Conservation (phyloP, 2,888 invertebrate species). For the Ophraella communa region DNA sequence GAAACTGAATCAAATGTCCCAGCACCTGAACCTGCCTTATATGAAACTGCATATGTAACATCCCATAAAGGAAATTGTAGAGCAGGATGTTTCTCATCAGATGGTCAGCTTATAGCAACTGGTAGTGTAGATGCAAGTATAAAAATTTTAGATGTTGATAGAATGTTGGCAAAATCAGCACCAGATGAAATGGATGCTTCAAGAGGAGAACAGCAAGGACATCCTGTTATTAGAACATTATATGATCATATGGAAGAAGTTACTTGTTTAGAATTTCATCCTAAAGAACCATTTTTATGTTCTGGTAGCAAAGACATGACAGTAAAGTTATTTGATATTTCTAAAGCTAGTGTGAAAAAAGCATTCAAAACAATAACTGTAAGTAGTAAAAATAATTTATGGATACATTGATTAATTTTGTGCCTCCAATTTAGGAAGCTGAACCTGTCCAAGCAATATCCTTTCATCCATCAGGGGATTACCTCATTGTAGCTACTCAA, state of each 20-base stretch:
- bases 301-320: conserved; percentile 95
- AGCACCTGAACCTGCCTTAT: conserved; percentile 95
- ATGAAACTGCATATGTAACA: conserved; percentile 98
- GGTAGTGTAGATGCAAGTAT: conserved; percentile 99
- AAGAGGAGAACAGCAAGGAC: conserved; percentile 89
- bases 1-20: conserved; percentile 93
- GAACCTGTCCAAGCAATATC: conserved; percentile 89
- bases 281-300: conserved; percentile 90
- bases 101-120: conserved; percentile 95
- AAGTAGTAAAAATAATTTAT: conserved; percentile 30
- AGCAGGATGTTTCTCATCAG: conserved; percentile 93
- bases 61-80: conserved; percentile 97
- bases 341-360: conserved; percentile 97
- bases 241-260: conserved; percentile 99
- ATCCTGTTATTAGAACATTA: conserved; percentile 96
- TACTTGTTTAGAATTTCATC: conserved; percentile 95
- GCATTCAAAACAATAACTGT: conserved; percentile 94
- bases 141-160: conserved; percentile 98
- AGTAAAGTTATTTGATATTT: conserved; percentile 96
- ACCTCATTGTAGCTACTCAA: conserved; percentile 89
- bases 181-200: conserved; percentile 86
- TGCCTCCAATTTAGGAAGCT: conserved; percentile 74
- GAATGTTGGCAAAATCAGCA: conserved; percentile 98
- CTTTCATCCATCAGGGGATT: conserved; percentile 96
- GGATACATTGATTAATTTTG: not conserved